Evolutionary conservation across 2,113 vertebrate species (phyloP), one percentile per base, ranked within the genome.

Genomic region (Peromyscus californicus): DNA sequence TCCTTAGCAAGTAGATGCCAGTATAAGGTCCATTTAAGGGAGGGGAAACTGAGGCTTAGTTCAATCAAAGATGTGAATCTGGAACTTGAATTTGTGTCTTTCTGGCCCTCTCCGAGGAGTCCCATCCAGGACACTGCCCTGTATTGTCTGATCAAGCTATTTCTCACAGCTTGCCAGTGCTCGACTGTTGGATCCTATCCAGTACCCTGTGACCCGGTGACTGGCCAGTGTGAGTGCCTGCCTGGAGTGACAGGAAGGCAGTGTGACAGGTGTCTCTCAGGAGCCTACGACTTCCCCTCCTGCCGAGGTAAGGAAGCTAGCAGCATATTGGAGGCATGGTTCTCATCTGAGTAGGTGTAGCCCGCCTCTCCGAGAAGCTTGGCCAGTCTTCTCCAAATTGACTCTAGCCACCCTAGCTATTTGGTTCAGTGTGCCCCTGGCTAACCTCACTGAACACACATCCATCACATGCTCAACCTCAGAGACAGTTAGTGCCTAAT

Each of bases 151-250:
- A 97, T 13, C 8, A 7, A 48, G 1, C 94, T 78, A 80, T 97
- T 95, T 70, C 67, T 95, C 96, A 65, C 97, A 99, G 99, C 98
- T 85, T 99, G 99, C 94, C 98, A 97, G 96, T 99, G 99, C 94
- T 99, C 99, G 9, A 74, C 61, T 0, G 94, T 98, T 0, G 99
- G 99, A 87, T 99, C 99, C 42, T 98, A 98, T 82, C 98, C 98
- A 0, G 26, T 22, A 2, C 45, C 19, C 0, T 99, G 99, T 96
- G 98, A 99, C 95, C 97, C 97, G 0, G 4, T 83, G 16, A 98
- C 98, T 0, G 99, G 99, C 42, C 99, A 99, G 97, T 99, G 99
- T 26, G 85, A 98, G 5, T 99, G 99, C 97, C 98, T 95, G 10
- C 98, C 95, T 0, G 99, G 99, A 0, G 54, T 99, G 88, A 98